Conservation (phyloP, 2,113 vertebrate species). For the Dermatemys mawii region DNA sequence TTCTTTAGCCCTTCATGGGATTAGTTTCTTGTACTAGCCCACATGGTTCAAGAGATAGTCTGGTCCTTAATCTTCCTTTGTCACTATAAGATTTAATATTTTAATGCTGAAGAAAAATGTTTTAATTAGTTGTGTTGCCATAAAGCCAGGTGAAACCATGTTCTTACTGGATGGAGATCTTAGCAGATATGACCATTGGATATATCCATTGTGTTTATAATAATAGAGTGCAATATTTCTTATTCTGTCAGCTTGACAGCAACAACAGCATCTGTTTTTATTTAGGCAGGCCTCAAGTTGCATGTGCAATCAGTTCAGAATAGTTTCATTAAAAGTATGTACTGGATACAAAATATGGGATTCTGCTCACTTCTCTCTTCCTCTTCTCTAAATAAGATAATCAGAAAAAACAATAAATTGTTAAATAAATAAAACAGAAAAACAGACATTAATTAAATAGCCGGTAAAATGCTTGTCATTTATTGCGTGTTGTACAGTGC, state of each 20-base stretch:
- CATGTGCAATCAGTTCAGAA: background rate
- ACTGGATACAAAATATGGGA: background rate
- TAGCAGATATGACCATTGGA: fast-evolving
- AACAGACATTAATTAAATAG: background rate
- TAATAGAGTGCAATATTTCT: background rate
- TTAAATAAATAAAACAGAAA: too few relatives aligned
- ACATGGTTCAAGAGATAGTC: too few relatives aligned
- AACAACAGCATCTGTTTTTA: background rate
- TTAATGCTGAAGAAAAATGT: background rate
- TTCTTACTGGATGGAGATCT: background rate
- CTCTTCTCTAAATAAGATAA: background rate
- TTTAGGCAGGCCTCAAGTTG: background rate
- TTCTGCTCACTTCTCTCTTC: background rate
- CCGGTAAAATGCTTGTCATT: fast-evolving
- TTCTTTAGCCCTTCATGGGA: too few relatives aligned
- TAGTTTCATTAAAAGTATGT: background rate
- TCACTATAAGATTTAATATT: too few relatives aligned
- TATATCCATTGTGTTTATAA: background rate
- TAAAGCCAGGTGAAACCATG: background rate
- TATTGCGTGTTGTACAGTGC: background rate
- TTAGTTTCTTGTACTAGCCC: too few relatives aligned
- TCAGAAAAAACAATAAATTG: background rate
- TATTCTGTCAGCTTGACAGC: background rate
- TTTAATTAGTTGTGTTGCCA: background rate
- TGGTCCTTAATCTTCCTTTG: too few relatives aligned